Conservation (phyloP, 1,140 invertebrate species). For the Camponotus pennsylvanicus region DNA sequence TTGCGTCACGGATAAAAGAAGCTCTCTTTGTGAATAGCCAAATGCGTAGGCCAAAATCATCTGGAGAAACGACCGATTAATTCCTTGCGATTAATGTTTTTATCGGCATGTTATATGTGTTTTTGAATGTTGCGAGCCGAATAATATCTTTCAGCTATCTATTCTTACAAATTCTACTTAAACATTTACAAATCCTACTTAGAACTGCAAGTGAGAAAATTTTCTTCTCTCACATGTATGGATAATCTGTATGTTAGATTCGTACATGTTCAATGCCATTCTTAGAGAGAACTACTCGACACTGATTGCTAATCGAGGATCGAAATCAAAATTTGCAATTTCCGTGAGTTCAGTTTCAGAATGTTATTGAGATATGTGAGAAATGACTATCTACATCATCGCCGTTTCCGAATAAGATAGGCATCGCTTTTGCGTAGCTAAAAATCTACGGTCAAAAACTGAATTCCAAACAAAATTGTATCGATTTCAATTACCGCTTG, state of each 20-base stretch:
- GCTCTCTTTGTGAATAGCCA: constrained; percentile 8
- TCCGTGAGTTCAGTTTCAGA: background rate
- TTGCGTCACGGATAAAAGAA: background rate
- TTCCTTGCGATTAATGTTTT: constrained; percentile 6
- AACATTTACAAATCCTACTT: constrained; percentile 34
- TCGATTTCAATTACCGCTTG: background rate
- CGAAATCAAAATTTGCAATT: background rate
- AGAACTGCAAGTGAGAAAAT: constrained; percentile 3
- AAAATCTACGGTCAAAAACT: background rate
- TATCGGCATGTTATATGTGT: constrained; percentile 1
- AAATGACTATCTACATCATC: background rate
- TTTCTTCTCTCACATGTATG: background rate
- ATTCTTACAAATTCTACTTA: constrained; percentile 36
- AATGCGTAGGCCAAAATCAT: constrained; percentile 10
- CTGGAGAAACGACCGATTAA: background rate
- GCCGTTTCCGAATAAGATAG: background rate
- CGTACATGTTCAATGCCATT: constrained; percentile 35
- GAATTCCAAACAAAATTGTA: background rate
- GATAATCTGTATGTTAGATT: background rate
- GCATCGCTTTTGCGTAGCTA: background rate
- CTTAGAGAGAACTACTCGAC: constrained; percentile 21
- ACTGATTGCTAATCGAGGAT: constrained; percentile 4
- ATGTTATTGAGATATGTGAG: background rate
- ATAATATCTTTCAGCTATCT: background rate
- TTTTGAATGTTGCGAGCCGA: background rate